A percentile compares a stretch with the other conserved stretches of the same genome.
These are phyloP conservation scores for Ochropleura leucogaster DNA, from an alignment of 2,888 invertebrate species.

Conservation along the genomic window DNA sequence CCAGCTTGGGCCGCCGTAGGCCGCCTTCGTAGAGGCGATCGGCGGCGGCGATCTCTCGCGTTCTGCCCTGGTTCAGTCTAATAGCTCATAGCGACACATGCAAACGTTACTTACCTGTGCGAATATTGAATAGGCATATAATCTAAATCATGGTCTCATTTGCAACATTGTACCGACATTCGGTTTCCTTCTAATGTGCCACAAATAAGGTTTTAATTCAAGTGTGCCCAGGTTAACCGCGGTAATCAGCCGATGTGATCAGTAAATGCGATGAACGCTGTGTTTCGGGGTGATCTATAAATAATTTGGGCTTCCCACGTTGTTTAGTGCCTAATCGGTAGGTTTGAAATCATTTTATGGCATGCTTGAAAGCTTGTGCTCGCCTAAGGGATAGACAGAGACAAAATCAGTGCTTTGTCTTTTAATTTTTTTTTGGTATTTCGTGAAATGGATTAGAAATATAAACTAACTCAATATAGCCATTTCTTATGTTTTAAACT, in stretches of 20 bases:
- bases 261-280: conserved; percentile 12
- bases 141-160: conserved; percentile 3
- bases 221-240: conserved; percentile 42
- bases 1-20: too few species aligned
- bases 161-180: background rate
- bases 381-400: background rate
- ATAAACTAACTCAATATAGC: too few species aligned
- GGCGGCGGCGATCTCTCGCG: too few species aligned
- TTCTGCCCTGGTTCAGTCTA: too few species aligned
- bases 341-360: background rate
- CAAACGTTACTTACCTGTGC: background rate
- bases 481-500: too few species aligned
- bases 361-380: background rate
- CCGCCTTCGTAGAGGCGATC: too few species aligned
- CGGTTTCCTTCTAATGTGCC: conserved; percentile 23
- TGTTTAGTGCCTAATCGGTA: background rate
- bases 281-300: conserved; percentile 6
- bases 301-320: conserved; percentile 16
- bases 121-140: background rate
- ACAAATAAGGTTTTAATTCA: conserved; percentile 49
- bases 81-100: too few species aligned
- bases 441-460: too few species aligned
- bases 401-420: background rate
- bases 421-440: background rate
- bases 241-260: conserved; percentile 31